phyloP scores from a whole-genome alignment of 2,113 vertebrate genomes.

The Vidua macroura region DNA sequence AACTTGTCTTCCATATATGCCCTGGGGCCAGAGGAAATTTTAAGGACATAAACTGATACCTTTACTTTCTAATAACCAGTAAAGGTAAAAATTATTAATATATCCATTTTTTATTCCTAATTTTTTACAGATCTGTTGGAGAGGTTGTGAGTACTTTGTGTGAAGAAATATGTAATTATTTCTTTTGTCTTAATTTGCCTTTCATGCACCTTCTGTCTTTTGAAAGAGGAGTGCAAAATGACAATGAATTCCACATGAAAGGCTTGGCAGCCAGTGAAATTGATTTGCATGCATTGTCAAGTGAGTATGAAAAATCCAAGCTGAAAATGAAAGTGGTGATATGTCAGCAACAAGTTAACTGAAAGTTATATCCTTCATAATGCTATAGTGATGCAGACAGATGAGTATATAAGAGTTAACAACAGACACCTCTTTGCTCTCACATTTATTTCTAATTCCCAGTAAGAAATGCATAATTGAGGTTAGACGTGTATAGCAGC shows the following conservation, averaged over 20 bases:
- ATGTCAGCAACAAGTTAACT: not conserved
- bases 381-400: not conserved
- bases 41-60: not conserved
- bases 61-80: not conserved
- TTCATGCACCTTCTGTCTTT: not conserved
- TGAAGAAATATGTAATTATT: not conserved
- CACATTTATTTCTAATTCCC: not conserved
- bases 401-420: not conserved
- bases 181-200: not conserved
- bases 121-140: not conserved
- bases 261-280: not conserved
- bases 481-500: not conserved
- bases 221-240: not conserved
- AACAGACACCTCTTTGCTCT: not conserved
- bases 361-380: not conserved
- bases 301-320: not conserved
- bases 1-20: not conserved
- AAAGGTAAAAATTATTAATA: not conserved
- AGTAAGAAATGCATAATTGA: not conserved
- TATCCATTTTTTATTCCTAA: not conserved
- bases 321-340: not conserved
- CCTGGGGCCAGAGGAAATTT: not conserved
- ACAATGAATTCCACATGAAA: not conserved
- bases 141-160: not conserved
- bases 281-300: not conserved